Evolutionary conservation across 2,888 invertebrate species (phyloP).

Genomic region (Epirrhoe alternata): DNA sequence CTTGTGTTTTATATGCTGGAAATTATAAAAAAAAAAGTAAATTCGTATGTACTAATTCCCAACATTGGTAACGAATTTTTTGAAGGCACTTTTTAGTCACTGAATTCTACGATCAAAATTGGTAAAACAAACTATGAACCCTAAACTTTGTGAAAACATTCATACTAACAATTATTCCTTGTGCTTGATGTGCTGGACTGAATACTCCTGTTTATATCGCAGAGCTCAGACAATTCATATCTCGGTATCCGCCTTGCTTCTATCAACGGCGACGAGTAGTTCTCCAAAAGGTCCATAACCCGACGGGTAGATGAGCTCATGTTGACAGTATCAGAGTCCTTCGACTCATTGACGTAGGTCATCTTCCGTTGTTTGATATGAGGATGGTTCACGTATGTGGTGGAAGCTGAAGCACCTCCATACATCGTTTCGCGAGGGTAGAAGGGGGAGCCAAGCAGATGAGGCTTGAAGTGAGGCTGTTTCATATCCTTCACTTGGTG

Average conservation of each 20-base stretch:
- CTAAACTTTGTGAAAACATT: too few species aligned
- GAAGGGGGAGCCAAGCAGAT: conserved; percentile 86
- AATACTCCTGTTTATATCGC: conserved; percentile 15
- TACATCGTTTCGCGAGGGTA: conserved; percentile 90
- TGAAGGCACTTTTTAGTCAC: too few species aligned
- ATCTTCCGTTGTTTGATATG: conserved; percentile 61
- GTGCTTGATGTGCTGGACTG: conserved; percentile 27
- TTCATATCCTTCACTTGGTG: conserved; percentile 67
- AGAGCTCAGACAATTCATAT: conserved; percentile 29
- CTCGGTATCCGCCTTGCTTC: conserved; percentile 91
- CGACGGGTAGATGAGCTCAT: conserved; percentile 91
- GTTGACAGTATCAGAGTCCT: conserved; percentile 51
- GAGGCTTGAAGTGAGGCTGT: conserved; percentile 66
- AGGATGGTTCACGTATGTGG: conserved; percentile 82
- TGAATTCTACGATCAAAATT: too few species aligned
- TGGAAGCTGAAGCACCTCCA: conserved; percentile 86
- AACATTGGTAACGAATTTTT: neutral
- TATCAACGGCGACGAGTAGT: conserved; percentile 91
- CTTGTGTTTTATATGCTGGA: conserved; percentile 70
- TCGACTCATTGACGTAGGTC: conserved; percentile 56
- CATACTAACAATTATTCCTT: conserved; percentile 32
- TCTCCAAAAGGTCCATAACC: conserved; percentile 92
- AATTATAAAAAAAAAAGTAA: neutral
- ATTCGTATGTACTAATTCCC: neutral
- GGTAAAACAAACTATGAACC: too few species aligned